Base-by-base conservation (phyloP, 2,888 invertebrate species). In the Crossocerus cetratus region DNA sequence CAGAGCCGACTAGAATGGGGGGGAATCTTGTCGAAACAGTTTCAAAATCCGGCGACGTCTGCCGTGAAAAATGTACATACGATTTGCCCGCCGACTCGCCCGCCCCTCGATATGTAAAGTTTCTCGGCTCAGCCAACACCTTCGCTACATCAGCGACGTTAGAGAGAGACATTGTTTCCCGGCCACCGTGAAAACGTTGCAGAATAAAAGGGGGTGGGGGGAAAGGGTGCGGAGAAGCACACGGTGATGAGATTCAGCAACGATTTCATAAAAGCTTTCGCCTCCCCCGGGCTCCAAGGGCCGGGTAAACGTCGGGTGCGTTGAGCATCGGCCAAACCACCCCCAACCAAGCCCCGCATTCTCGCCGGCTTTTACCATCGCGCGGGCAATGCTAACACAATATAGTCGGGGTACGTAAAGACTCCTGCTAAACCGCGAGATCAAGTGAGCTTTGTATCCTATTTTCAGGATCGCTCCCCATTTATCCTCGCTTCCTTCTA, bases 261-360 rank as follows among this genome's bases (percentile, higher is more conserved):
- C 65, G 76, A 77, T 72, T 76, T 81, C 61, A 71, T 73, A 81
- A 78, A 80, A 77, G 74, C 82, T 74, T 76, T 70, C 61, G 61
- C 57, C 54, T n/a, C n/a, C 43, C 65, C 56, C 55, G 14, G 58
- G 16, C 20, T 61, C 13, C 21, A 55, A 65, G 22, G 69, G 21
- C 53, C 42, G 58, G 62, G n/a, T 45, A 16, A n/a, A 45, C 49
- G 54, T 8, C 57, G 53, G 8, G 21, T 11, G 61, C 18, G 18
- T 21, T 45, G 20, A 20, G 14, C 49, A 16, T 49, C 32, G 16
- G 49, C 49, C 11, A 13, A n/a, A 16, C 1, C 49, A 49, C 5
- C 32, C 32, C 32, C 32, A 8, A 8, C 32, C 32, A 32, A 32
- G 8, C 32, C 32, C 32, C 11, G 11, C 5, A 32, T 8, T 8